phyloP scores from a whole-genome alignment of 2,888 invertebrate species.

The Tenthredo notha region DNA sequence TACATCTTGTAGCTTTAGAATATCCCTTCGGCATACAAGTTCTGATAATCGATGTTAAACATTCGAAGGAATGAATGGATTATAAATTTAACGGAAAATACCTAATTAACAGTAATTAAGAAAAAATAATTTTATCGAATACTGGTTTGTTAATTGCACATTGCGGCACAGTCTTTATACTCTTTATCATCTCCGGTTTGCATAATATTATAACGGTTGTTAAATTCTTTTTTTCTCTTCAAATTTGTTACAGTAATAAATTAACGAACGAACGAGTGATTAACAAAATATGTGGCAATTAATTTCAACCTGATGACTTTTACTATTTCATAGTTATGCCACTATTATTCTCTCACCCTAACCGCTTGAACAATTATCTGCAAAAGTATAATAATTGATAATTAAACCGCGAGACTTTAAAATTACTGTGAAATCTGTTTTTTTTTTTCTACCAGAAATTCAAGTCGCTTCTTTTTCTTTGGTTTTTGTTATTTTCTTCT shows the following conservation, averaged over 20 bases:
- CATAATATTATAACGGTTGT: slow-evolving; percentile 13
- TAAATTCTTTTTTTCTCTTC: not conserved
- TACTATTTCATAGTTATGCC: not conserved
- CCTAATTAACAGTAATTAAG: not conserved
- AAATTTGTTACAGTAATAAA: not conserved
- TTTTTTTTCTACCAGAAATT: not conserved
- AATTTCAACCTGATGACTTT: not conserved
- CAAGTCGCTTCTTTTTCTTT: not conserved
- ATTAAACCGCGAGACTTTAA: not conserved
- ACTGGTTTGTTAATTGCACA: not conserved
- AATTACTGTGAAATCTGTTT: not conserved
- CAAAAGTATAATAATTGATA: not conserved
- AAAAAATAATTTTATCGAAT: not conserved
- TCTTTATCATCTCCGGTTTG: not conserved
- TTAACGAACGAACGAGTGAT: not conserved
- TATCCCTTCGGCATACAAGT: not conserved
- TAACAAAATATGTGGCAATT: not conserved
- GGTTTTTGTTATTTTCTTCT: not conserved
- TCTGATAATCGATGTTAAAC: not conserved
- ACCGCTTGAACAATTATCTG: not conserved
- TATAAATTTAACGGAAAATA: not conserved
- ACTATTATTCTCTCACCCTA: not conserved
- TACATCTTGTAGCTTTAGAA: not conserved
- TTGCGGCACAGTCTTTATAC: not conserved
- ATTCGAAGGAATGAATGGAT: not conserved